phyloP scores from a whole-genome alignment of 2,797 vertebrate genomes.

The Acanthurus lineatus region DNA sequence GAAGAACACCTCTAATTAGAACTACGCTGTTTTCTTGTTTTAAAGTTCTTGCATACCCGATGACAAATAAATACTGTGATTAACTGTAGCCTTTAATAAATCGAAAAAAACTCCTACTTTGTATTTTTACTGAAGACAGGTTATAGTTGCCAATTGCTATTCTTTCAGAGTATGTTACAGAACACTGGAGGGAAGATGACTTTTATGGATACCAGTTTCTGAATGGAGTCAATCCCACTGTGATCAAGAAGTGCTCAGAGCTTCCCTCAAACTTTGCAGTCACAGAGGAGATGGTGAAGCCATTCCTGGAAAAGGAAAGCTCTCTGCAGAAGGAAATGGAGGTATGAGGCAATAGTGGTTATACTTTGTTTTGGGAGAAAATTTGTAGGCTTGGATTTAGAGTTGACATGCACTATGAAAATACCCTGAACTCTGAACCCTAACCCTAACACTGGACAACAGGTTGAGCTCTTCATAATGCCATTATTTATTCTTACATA shows the following conservation, averaged over 20 bases:
- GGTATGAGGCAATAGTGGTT: no score
- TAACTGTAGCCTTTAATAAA: not conserved
- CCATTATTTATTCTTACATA: not conserved
- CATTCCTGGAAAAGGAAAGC: slow-evolving; percentile 59
- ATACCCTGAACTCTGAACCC: no score
- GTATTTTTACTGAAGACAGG: no score
- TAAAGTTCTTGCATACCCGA: no score
- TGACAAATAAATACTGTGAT: no score
- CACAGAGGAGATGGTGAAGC: slow-evolving; percentile 76
- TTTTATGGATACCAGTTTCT: slow-evolving; percentile 81
- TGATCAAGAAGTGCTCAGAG: slow-evolving; percentile 68
- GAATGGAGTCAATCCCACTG: slow-evolving; percentile 71
- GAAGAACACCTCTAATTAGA: no score
- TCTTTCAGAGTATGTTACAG: slow-evolving; percentile 67
- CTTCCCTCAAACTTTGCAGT: slow-evolving; percentile 77
- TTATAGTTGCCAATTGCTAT: not conserved
- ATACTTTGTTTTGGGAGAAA: no score
- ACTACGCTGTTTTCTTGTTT: no score
- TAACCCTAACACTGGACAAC: no score
- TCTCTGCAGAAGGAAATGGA: slow-evolving; percentile 70
- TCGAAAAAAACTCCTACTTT: not conserved
- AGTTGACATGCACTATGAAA: no score
- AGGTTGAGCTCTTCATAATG: no score
- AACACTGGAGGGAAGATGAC: slow-evolving; percentile 79
- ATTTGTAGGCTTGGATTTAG: no score